phyloP scores from a whole-genome alignment of 92 coral and sea anemone genomes.

The Epizoanthus stellaris region DNA sequence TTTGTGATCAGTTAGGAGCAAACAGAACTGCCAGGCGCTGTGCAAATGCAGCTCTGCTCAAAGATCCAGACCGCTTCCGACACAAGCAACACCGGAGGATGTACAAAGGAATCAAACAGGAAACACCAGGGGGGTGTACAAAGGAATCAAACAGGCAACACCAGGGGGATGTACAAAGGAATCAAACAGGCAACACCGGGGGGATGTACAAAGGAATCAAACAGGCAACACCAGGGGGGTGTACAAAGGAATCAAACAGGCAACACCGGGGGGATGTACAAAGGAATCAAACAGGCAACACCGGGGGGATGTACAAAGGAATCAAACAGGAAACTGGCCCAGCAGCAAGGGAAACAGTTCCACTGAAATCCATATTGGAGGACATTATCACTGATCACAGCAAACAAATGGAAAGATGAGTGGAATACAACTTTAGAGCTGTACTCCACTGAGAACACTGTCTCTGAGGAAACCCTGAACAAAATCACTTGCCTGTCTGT shows the following conservation, averaged over 20 bases:
- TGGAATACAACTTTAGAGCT: not conserved
- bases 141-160: too few relatives aligned
- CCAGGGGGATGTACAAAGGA: too few relatives aligned
- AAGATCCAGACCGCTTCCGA: slow-evolving; percentile 40
- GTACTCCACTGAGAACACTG: not conserved
- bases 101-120: too few relatives aligned
- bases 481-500: not conserved
- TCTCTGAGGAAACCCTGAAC: not conserved
- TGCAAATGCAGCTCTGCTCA: slow-evolving; percentile 1
- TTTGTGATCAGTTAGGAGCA: too few relatives aligned
- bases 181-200: too few relatives aligned
- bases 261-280: too few relatives aligned
- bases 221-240: too few relatives aligned
- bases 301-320: slow-evolving; percentile 34
- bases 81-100: slow-evolving; percentile 48
- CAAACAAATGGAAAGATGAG: slow-evolving; percentile 43
- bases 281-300: too few relatives aligned
- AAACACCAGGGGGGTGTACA: too few relatives aligned
- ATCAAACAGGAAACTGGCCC: slow-evolving; percentile 36
- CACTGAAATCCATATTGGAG: slow-evolving; percentile 28
- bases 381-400: not conserved
- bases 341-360: not conserved
- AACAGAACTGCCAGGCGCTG: too few relatives aligned
- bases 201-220: too few relatives aligned
- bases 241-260: too few relatives aligned